phyloP scores from a whole-genome alignment of 2,113 vertebrate species.

The Heterotis niloticus region DNA sequence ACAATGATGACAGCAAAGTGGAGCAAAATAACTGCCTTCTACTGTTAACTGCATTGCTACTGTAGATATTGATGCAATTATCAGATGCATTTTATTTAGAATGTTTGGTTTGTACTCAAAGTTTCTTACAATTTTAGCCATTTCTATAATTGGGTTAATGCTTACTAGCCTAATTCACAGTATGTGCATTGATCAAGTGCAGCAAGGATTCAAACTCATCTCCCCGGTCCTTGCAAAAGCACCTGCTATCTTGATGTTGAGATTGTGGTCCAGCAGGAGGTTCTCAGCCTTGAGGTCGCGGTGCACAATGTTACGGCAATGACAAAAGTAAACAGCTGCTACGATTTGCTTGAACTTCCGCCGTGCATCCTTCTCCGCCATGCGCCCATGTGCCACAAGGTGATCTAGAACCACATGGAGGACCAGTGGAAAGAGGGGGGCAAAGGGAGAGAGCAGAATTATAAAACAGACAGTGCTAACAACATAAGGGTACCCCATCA shows the following conservation, averaged over 20 bases:
- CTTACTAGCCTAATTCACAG: too few relatives aligned
- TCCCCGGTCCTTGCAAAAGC: neutral
- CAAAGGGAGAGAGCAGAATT: neutral
- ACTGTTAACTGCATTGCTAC: too few relatives aligned
- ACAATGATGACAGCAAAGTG: too few relatives aligned
- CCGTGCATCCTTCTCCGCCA: slow-evolving; percentile 96
- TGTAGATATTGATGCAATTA: too few relatives aligned
- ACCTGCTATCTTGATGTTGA: slow-evolving; percentile 92
- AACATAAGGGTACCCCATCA: too few relatives aligned
- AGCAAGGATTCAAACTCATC: too few relatives aligned
- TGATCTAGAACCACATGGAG: slow-evolving; percentile 71
- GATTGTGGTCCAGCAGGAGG: slow-evolving; percentile 89
- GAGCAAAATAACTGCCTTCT: too few relatives aligned
- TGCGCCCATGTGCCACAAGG: slow-evolving; percentile 91
- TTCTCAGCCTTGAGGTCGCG: slow-evolving; percentile 97
- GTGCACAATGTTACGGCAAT: slow-evolving; percentile 95
- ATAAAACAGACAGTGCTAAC: neutral
- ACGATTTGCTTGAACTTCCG: slow-evolving; percentile 98
- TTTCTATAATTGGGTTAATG: too few relatives aligned
- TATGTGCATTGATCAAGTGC: too few relatives aligned
- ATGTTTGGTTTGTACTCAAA: too few relatives aligned
- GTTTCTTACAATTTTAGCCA: too few relatives aligned
- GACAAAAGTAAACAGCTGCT: slow-evolving; percentile 93
- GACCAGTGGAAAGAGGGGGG: neutral
- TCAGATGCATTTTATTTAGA: too few relatives aligned